These are phyloP conservation scores for Python bivittatus DNA, from an alignment of 2,113 vertebrate species.

Conservation along the genomic window DNA sequence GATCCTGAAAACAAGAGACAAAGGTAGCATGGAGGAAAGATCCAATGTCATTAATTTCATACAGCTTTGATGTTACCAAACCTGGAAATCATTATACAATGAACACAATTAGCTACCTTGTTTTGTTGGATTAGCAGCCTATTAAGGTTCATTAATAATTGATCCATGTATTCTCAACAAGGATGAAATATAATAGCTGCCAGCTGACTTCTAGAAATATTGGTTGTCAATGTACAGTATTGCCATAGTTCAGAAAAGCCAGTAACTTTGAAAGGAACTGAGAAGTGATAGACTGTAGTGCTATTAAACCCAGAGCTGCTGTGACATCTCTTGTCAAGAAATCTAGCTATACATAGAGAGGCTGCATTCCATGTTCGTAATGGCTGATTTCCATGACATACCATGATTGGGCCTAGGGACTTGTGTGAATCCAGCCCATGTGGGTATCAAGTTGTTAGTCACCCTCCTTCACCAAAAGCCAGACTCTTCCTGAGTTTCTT, in stretches of 20 bases:
- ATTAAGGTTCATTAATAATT: slow-evolving; percentile 30
- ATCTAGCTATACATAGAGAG: not conserved
- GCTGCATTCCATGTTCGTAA: not conserved
- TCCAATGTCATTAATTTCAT: not conserved
- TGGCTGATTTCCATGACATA: not conserved
- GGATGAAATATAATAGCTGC: not conserved
- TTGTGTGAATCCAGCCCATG: too few relatives aligned
- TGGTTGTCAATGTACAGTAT: not conserved
- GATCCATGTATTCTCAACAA: not conserved
- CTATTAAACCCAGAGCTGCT: not conserved
- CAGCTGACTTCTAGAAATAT: not conserved
- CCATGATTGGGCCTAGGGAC: not conserved
- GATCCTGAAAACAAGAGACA: not conserved
- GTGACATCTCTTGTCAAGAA: not conserved
- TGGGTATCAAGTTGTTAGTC: too few relatives aligned
- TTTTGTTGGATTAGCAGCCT: not conserved
- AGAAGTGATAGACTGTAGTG: not conserved
- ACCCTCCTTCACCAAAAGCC: too few relatives aligned
- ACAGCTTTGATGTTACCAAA: not conserved
- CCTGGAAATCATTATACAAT: slow-evolving; percentile 1
- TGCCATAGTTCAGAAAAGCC: not conserved
- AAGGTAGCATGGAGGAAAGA: not conserved
- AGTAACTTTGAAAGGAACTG: not conserved
- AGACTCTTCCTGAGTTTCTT: too few relatives aligned
- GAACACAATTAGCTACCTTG: slow-evolving; percentile 11